These are phyloP conservation scores for Cephonodes hylas DNA, from an alignment of 2,888 invertebrate genomes.

Conservation along the genomic window DNA sequence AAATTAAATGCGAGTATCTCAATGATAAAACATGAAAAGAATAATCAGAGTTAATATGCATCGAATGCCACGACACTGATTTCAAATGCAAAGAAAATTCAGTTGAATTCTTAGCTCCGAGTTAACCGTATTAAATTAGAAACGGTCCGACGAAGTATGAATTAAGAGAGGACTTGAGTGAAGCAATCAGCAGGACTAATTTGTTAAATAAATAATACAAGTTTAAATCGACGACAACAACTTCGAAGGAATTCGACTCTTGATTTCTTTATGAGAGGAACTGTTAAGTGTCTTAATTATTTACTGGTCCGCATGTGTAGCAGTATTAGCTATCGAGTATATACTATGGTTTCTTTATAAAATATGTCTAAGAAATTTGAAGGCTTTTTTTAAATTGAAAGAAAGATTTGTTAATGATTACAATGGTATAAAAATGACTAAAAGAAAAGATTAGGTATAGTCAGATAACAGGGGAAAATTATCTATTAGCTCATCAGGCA, in stretches of 20 bases:
- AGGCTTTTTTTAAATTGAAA: too few relatives aligned
- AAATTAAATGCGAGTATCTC: too few relatives aligned
- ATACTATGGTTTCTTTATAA: too few relatives aligned
- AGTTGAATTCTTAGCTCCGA: slow-evolving; percentile 29
- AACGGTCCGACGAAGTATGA: slow-evolving; percentile 21
- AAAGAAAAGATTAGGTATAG: too few relatives aligned
- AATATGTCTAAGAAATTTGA: too few relatives aligned
- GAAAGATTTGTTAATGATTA: too few relatives aligned
- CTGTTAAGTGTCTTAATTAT: neutral
- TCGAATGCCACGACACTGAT: neutral
- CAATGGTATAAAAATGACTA: too few relatives aligned
- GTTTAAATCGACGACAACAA: neutral
- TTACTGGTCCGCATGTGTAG: too few relatives aligned
- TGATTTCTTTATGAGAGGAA: neutral
- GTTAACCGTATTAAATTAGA: slow-evolving; percentile 30
- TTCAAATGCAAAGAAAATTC: slow-evolving; percentile 19
- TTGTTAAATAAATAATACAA: slow-evolving; percentile 30
- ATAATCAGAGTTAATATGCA: neutral
- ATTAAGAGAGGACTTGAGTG: slow-evolving; percentile 24
- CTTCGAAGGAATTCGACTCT: neutral
- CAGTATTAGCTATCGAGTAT: too few relatives aligned
- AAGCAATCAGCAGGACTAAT: slow-evolving; percentile 27
- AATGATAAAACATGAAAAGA: too few relatives aligned
- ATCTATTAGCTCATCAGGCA: too few relatives aligned
- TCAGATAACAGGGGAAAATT: too few relatives aligned